A percentile compares a stretch with the other conserved stretches of the same genome.
These are phyloP conservation scores for Sminthopsis crassicaudata DNA, from an alignment of 2,113 vertebrate genomes.

Conservation along the genomic window DNA sequence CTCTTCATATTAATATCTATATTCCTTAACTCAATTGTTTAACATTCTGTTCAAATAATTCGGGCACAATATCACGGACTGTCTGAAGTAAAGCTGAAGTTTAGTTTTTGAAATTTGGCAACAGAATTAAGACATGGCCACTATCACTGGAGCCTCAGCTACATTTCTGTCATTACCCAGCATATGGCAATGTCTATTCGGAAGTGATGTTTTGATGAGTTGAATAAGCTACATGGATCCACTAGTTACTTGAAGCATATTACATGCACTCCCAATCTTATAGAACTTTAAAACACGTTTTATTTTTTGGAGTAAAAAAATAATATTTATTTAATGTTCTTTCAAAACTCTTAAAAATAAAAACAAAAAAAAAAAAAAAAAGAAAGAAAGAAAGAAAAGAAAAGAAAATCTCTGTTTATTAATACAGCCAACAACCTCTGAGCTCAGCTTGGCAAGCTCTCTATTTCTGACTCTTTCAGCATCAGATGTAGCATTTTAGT, in stretches of 20 bases:
- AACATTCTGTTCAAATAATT: neutral
- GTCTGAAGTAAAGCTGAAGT: neutral
- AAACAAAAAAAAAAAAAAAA: neutral
- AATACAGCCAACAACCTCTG: neutral
- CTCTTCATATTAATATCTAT: neutral
- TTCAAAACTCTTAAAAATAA: neutral
- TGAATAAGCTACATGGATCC: neutral
- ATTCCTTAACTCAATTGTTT: neutral
- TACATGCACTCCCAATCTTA: neutral
- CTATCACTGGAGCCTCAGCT: neutral
- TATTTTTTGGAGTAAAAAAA: neutral
- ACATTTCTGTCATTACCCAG: neutral
- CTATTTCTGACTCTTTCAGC: neutral
- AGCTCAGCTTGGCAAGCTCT: neutral
- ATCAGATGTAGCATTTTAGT: neutral
- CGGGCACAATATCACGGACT: neutral
- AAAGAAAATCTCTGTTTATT: neutral
- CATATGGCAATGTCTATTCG: neutral
- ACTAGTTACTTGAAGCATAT: neutral
- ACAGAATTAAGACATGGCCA: neutral
- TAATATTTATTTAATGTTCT: neutral
- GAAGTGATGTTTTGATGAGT: neutral
- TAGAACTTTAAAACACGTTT: neutral
- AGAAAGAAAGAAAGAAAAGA: neutral
- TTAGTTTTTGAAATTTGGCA: neutral